These are phyloP conservation scores for Peromyscus californicus DNA, from an alignment of 2,113 vertebrate species.

Conservation along the genomic window DNA sequence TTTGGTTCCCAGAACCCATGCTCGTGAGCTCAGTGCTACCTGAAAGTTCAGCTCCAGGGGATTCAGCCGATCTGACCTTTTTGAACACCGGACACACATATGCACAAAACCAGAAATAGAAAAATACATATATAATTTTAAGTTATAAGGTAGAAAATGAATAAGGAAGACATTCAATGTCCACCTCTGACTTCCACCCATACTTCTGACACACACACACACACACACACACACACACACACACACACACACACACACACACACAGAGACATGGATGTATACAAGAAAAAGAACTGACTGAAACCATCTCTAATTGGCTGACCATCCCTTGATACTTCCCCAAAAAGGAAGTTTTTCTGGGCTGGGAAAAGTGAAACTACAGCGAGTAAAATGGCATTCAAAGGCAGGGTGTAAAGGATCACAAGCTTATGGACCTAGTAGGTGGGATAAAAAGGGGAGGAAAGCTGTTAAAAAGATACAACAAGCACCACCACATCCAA, in stretches of 20 bases:
- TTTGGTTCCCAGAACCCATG: too few relatives aligned
- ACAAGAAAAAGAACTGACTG: background rate
- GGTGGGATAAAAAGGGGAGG: background rate
- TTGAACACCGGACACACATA: background rate
- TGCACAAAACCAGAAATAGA: background rate
- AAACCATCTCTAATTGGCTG: background rate
- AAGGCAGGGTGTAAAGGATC: background rate
- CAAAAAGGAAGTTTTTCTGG: background rate
- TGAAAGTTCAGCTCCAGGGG: background rate
- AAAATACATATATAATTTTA: background rate
- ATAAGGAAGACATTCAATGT: background rate
- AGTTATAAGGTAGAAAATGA: background rate
- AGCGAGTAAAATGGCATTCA: background rate
- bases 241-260: too few relatives aligned
- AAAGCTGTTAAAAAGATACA: background rate
- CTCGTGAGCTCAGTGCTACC: background rate
- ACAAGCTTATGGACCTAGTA: background rate
- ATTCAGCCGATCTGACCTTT: background rate
- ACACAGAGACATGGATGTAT: background rate
- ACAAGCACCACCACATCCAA: background rate
- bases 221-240: too few relatives aligned
- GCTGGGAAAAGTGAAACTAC: background rate
- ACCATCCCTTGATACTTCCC: background rate
- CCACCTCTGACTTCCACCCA: background rate
- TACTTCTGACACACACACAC: too few relatives aligned